Evolutionary conservation across 2,797 vertebrate genomes (phyloP).

Genomic region (Poecilia gillii): DNA sequence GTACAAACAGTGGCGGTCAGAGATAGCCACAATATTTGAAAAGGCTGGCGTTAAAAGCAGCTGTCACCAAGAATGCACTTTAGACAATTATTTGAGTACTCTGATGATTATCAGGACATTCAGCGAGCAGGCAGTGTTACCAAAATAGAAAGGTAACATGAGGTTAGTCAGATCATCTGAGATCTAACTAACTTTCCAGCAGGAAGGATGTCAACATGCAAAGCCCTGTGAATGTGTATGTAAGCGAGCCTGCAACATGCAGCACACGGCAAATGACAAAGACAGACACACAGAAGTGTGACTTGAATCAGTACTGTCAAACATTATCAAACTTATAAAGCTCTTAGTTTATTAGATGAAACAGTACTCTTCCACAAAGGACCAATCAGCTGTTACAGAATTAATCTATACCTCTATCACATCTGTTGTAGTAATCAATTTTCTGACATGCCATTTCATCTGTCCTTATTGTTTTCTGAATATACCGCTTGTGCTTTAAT

Average conservation of each 20-base stretch:
- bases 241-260: slow-evolving; percentile 44
- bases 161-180: slow-evolving; percentile 69
- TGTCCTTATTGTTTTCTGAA: slow-evolving; percentile 35
- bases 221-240: slow-evolving; percentile 59
- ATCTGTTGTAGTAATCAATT: slow-evolving; percentile 52
- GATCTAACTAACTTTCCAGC: slow-evolving; percentile 64
- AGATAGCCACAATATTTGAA: slow-evolving; percentile 32
- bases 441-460: slow-evolving; percentile 50
- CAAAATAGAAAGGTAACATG: slow-evolving; percentile 68
- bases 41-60: slow-evolving; percentile 28
- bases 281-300: slow-evolving; percentile 21
- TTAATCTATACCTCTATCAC: slow-evolving; percentile 54
- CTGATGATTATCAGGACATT: slow-evolving; percentile 59
- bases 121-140: slow-evolving; percentile 49
- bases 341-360: slow-evolving; percentile 56
- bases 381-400: slow-evolving; percentile 52
- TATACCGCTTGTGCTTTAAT: background rate
- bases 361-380: slow-evolving; percentile 49
- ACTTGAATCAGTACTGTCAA: slow-evolving; percentile 55
- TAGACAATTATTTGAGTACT: slow-evolving; percentile 66
- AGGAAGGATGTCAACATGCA: slow-evolving; percentile 66
- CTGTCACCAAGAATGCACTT: slow-evolving; percentile 51
- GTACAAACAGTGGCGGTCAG: slow-evolving; percentile 19
- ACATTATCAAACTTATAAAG: slow-evolving; percentile 64
- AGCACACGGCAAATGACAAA: slow-evolving; percentile 27